A percentile compares a stretch with the other conserved stretches of the same genome.
phyloP scores from a whole-genome alignment of 2,797 vertebrate species.

The Rhinoraja longicauda region DNA sequence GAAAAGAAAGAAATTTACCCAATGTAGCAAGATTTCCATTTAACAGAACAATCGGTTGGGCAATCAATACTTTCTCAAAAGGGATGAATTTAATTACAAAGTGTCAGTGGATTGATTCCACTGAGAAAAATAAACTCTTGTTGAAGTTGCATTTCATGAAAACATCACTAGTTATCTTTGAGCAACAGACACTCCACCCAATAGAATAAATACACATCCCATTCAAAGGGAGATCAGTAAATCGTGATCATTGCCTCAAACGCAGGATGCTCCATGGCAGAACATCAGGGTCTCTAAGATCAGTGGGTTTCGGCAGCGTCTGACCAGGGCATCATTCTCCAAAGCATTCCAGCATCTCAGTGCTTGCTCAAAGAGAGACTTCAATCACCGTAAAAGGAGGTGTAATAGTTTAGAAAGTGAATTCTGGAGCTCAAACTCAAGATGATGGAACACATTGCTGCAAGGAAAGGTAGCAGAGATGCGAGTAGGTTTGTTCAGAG shows the following conservation, averaged over 20 bases:
- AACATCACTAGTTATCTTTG: neutral
- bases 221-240: neutral
- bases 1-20: neutral
- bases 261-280: neutral
- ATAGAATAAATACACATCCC: neutral
- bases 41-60: neutral
- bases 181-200: neutral
- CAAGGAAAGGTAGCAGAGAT: neutral
- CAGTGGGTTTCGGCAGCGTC: neutral
- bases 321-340: neutral
- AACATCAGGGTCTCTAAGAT: neutral
- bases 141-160: neutral
- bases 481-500: neutral
- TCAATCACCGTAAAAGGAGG: neutral
- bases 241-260: neutral
- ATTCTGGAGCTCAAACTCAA: neutral
- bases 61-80: neutral
- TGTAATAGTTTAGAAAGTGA: neutral
- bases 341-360: too few relatives aligned
- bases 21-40: neutral
- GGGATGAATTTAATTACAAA: neutral
- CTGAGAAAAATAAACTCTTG: neutral
- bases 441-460: neutral
- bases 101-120: neutral
- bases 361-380: neutral